These are phyloP conservation scores for Azemiops feae DNA, from an alignment of 2,113 vertebrate genomes.

Conservation along the genomic window DNA sequence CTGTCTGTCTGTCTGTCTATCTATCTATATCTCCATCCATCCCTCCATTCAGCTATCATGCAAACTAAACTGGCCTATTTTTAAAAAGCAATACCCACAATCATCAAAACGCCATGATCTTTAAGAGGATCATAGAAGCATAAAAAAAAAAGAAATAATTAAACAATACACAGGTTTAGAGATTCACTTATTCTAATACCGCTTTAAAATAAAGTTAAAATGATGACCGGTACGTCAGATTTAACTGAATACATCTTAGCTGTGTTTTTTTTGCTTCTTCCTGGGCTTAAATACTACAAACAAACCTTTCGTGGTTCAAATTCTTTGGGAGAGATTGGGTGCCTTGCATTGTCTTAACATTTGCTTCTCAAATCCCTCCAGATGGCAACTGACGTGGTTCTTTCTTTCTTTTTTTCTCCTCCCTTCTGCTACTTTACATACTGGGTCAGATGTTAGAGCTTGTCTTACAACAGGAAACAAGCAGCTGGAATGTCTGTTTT, in stretches of 20 bases:
- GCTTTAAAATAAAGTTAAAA: background rate
- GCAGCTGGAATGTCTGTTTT: background rate
- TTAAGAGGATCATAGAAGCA: background rate
- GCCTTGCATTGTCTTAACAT: background rate
- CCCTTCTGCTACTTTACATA: background rate
- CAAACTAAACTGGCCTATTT: background rate
- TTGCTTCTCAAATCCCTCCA: background rate
- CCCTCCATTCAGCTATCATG: no score
- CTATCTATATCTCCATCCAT: no score
- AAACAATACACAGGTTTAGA: background rate
- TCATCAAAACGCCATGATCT: background rate
- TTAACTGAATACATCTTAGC: rapidly evolving
- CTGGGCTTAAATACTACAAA: background rate
- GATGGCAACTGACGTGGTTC: slow-evolving; percentile 16
- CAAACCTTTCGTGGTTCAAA: background rate
- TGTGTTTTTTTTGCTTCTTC: slow-evolving; percentile 7
- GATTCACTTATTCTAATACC: background rate
- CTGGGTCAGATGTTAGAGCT: slow-evolving; percentile 32
- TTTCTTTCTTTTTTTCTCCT: rapidly evolving
- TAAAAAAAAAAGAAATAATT: background rate
- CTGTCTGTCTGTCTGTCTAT: rapidly evolving
- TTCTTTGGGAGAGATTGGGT: background rate
- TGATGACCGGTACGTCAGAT: background rate
- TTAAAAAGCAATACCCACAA: background rate
- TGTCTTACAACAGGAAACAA: slow-evolving; percentile 5